Base-by-base conservation (phyloP, 2,113 vertebrate genomes). In the Chrysemys picta region DNA sequence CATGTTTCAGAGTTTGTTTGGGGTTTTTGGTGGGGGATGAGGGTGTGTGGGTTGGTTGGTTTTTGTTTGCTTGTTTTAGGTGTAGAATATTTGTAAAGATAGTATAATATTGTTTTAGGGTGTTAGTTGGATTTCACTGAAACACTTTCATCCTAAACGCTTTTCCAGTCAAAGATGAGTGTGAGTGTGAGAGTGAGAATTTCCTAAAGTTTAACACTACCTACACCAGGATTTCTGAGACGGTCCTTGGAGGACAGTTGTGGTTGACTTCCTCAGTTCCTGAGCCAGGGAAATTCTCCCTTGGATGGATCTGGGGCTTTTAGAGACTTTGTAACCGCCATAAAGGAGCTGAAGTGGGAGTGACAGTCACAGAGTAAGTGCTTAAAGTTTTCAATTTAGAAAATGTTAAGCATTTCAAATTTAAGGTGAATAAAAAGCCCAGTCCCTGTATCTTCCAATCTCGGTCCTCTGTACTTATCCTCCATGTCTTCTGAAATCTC, bases 1-100 rank as follows among this genome's bases (percentile, higher is more conserved):
- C 14, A 69, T 31, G 31, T 38, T 84, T 45, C 0, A 31, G 65
- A 69, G 4, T 69, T n/a, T n/a, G 35, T n/a, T 69, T 69, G 4
- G 27, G 25, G 4, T n/a, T 19, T 35, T 69, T 8, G 1, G 14
- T 7, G 3, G 62, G 29, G 25, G 25, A 27, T 25, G 13, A 59
- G 25, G 57, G 27, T 59, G 10, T 10, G 22, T 25, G 29, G 31
- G 62, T n/a, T n/a, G 14, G 31, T 31, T 69, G 35, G 2, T n/a
- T 69, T 69, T 35, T 69, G 65, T 69, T 69, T 53, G 52, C 52
- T 53, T 53, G 84, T 84, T 90, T 88, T 82, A 59, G 76, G 84
- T 5, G 5, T 80, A 8, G 8, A 0, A 0, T 53, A 79, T 47
- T 12, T 17, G 69, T 31, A 17, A 53, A 57, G 19, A 22, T 80